These are phyloP conservation scores for Sylvietta virens DNA, from an alignment of 2,113 vertebrate species.

Conservation along the genomic window DNA sequence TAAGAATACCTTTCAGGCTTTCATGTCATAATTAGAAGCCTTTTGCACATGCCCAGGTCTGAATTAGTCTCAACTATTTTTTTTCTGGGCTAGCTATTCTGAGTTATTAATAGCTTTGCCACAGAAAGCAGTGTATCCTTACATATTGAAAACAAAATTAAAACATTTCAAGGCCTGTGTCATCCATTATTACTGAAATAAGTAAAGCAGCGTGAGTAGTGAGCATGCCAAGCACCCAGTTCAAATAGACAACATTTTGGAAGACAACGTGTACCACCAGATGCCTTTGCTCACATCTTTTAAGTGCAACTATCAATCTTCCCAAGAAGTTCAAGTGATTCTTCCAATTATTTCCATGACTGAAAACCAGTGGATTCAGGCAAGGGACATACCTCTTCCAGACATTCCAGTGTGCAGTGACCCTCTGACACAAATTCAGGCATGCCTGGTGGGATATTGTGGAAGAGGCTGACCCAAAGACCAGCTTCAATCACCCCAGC, in stretches of 20 bases:
- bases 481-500: constrained; percentile 87
- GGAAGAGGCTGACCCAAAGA: constrained; percentile 89
- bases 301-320: background rate
- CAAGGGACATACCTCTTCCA: constrained; percentile 77
- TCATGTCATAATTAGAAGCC: background rate
- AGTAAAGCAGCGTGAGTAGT: background rate
- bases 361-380: background rate
- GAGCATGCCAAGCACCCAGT: background rate
- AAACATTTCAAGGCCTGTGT: background rate
- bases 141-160: background rate
- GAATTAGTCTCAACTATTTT: background rate
- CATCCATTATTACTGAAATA: background rate
- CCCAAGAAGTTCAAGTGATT: background rate
- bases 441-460: constrained; percentile 86
- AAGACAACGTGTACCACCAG: background rate
- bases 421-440: constrained; percentile 83
- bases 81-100: background rate
- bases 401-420: constrained; percentile 85
- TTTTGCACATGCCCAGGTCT: background rate
- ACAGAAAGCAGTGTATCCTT: background rate
- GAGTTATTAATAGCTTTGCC: background rate
- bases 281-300: background rate
- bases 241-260: background rate
- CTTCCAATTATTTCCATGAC: background rate
- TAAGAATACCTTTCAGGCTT: background rate